Evolutionary conservation across 2,113 vertebrate species (phyloP).

Genomic region (Sisor rabdophorus): DNA sequence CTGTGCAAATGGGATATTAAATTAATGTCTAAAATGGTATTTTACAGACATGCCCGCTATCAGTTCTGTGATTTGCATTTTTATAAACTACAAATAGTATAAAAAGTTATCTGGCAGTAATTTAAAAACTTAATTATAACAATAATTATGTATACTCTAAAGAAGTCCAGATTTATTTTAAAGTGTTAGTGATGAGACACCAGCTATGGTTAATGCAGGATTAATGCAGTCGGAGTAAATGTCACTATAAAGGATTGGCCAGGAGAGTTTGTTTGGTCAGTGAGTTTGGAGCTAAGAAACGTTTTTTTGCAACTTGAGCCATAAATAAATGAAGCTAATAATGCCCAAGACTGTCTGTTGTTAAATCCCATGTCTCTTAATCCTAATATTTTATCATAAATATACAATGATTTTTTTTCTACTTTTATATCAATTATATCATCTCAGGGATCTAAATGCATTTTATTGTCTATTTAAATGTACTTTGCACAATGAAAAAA

Average conservation of each 20-base stretch:
- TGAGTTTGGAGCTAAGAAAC: background rate
- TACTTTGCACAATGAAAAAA: too few species aligned
- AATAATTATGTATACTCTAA: background rate
- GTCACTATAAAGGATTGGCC: constrained; percentile 3
- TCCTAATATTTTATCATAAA: background rate
- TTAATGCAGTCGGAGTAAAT: background rate
- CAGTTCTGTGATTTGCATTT: constrained; percentile 10
- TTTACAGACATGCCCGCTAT: background rate
- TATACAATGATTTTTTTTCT: background rate
- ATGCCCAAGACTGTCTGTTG: background rate
- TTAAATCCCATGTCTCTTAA: background rate
- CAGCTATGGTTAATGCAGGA: constrained; percentile 2
- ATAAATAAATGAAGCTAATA: background rate
- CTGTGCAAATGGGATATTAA: constrained; percentile 1
- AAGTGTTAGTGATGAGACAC: constrained; percentile 2
- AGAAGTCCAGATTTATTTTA: background rate
- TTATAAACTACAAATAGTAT: background rate
- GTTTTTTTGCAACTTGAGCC: background rate
- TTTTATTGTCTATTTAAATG: too few species aligned
- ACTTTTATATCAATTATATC: background rate
- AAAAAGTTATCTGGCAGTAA: background rate
- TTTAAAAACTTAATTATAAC: constrained; percentile 1
- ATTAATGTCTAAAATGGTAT: constrained; percentile 5
- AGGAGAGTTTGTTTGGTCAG: background rate
- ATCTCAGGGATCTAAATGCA: background rate